Base-by-base conservation (phyloP, 2,113 vertebrate species). In the Mesitornis unicolor region DNA sequence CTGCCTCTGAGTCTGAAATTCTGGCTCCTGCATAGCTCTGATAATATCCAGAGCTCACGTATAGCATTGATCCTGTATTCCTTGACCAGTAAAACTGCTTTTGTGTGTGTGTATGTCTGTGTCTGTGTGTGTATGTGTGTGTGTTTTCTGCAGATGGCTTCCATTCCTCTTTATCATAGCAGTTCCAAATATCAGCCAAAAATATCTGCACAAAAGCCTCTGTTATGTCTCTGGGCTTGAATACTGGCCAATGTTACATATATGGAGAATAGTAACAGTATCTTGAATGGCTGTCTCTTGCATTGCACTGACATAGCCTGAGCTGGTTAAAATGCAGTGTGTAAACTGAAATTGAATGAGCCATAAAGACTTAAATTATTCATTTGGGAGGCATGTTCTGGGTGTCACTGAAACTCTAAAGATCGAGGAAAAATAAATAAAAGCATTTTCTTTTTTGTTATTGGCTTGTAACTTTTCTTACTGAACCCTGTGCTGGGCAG, bases 391-490 rank as follows among this genome's bases (percentile, higher is more conserved):
- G 71, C 69, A 65, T 90, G 51, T 86, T 97, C 79, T 92, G 83
- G 93, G 84, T 65, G 69, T 69, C 90, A 89, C 50, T 0, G 2
- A 87, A 94, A 84, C 79, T 47, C 63, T 35, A 53, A 79, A 91
- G 92, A 94, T 94, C 63, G 84, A 45, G 63, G 75, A 43, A 95
- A 96, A 97, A 96, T 86, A 96, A 89, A 95, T 95, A 89, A 97
- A 89, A 93, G 59, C 38, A 50, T 59, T 96, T 96, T 83, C 73
- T 90, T 51, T 57, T 94, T 89, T 95, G 59, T 77, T 96, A 88
- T 85, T 95, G 81, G 59, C 26, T 94, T 87, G 48, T 73, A 28
- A 90, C 69, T 97, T 96, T 97, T 51, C 88, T 97, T 93, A 75
- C 77, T 84, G 86, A 93, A 53, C 77, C 40, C 53, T 95, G 71